Percentiles rank a stretch among this genome's conserved stretches.
These are phyloP conservation scores for Cyprinella venusta DNA, from an alignment of 2,797 vertebrate species.

Conservation along the genomic window DNA sequence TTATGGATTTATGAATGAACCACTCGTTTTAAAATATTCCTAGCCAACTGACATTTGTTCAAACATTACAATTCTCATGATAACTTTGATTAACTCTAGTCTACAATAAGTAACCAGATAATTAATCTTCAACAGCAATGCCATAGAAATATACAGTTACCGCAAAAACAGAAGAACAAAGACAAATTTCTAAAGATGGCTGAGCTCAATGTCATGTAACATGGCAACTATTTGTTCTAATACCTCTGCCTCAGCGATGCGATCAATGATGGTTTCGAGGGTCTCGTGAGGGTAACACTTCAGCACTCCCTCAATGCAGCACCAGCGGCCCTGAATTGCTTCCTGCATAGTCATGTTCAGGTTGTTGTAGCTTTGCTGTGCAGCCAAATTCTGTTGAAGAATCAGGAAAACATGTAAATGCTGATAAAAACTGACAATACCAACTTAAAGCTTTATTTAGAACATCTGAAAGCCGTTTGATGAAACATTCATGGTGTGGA, in stretches of 20 bases:
- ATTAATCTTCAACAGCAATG: too few relatives aligned
- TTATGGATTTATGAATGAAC: too few relatives aligned
- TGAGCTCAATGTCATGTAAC: too few relatives aligned
- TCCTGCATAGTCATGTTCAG: constrained; percentile 91
- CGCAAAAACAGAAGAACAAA: too few relatives aligned
- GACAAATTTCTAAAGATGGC: too few relatives aligned
- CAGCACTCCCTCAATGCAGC: constrained; percentile 90
- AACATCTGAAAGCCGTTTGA: not conserved
- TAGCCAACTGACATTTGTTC: too few relatives aligned
- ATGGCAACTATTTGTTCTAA: not conserved
- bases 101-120: too few relatives aligned
- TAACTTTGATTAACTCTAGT: too few relatives aligned
- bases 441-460: not conserved
- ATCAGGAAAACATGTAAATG: constrained; percentile 38
- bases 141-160: too few relatives aligned
- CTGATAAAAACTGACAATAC: not conserved
- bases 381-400: constrained; percentile 88
- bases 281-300: constrained; percentile 92
- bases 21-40: too few relatives aligned
- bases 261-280: constrained; percentile 89
- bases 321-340: constrained; percentile 77
- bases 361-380: constrained; percentile 94
- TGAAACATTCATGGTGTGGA: not conserved
- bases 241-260: constrained; percentile 91
- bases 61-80: too few relatives aligned